Conservation (phyloP, 2,113 vertebrate genomes). For the Cygnus buccinator region DNA sequence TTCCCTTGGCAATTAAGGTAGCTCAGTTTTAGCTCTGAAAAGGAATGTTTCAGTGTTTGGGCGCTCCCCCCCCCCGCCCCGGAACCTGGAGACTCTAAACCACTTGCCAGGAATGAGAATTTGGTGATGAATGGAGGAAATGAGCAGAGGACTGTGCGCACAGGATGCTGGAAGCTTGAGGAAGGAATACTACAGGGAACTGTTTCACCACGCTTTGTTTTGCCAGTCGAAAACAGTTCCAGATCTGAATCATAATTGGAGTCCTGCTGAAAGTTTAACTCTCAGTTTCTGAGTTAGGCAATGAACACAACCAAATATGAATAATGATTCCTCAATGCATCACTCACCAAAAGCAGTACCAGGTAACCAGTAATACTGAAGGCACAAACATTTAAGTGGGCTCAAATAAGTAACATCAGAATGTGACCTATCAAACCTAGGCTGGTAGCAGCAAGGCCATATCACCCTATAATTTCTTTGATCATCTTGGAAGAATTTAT, state of each 20-base stretch:
- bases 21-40: neutral
- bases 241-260: slow-evolving; percentile 23
- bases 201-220: slow-evolving; percentile 9
- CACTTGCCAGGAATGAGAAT: slow-evolving; percentile 5
- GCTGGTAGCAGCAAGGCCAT: neutral
- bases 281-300: neutral
- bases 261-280: slow-evolving; percentile 1
- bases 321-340: neutral
- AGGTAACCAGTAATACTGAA: neutral
- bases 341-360: neutral
- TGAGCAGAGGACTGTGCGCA: neutral
- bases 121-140: slow-evolving; percentile 23
- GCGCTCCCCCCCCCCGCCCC: too few species aligned
- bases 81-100: neutral
- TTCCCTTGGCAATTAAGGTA: neutral
- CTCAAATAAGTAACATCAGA: neutral
- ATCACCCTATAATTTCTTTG: neutral
- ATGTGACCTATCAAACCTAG: neutral
- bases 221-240: slow-evolving; percentile 23
- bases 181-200: slow-evolving; percentile 2
- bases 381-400: neutral
- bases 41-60: neutral
- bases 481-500: neutral
- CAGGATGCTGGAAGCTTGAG: neutral
- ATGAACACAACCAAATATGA: neutral